Evolutionary conservation across 1,140 invertebrate genomes (phyloP).

Genomic region (Panulirus ornatus): DNA sequence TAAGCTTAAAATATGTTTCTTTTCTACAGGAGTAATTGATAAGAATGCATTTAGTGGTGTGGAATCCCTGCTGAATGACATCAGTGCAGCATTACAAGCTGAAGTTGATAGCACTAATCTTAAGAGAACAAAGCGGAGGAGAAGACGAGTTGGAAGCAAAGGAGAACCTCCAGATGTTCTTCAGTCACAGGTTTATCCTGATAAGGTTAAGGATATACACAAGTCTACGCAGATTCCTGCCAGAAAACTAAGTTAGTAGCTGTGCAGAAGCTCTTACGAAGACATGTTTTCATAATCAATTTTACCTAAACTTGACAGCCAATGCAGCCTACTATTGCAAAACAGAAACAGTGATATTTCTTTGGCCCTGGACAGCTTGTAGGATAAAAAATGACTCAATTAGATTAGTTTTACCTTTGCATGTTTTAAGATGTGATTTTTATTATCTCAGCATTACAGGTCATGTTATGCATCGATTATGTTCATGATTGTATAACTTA

Average conservation of each 20-base stretch:
- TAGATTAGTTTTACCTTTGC: too few relatives aligned
- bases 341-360: not conserved
- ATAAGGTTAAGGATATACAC: constrained; percentile 67
- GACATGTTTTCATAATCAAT: too few relatives aligned
- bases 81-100: constrained; percentile 64
- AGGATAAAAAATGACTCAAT: too few relatives aligned
- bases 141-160: constrained; percentile 68
- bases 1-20: not conserved
- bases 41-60: constrained; percentile 73
- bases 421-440: too few relatives aligned
- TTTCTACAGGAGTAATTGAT: constrained; percentile 69
- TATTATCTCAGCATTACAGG: too few relatives aligned
- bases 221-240: constrained; percentile 64
- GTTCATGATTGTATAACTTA: too few relatives aligned
- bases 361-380: too few relatives aligned
- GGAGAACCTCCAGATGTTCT: constrained; percentile 61
- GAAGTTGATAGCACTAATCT: constrained; percentile 68
- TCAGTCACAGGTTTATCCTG: constrained; percentile 48
- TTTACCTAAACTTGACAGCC: too few relatives aligned
- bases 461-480: too few relatives aligned
- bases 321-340: too few relatives aligned
- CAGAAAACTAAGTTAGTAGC: constrained; percentile 59
- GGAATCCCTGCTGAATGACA: constrained; percentile 69
- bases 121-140: constrained; percentile 57
- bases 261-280: too few relatives aligned